Base-by-base conservation (phyloP, 2,888 invertebrate genomes). In the Megaustenia siamemsis region DNA sequence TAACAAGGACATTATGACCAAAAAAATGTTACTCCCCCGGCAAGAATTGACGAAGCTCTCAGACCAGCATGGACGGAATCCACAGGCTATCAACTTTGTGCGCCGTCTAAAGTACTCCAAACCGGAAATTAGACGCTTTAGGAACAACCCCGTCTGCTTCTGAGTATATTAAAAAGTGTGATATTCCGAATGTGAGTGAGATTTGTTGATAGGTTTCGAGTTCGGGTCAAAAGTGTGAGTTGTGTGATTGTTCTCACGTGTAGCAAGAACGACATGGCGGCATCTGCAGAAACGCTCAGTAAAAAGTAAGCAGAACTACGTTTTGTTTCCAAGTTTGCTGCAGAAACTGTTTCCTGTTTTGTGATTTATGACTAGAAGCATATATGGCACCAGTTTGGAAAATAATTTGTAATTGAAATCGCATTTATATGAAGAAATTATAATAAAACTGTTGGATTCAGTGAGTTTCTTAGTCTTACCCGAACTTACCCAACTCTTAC, bases 1-100 rank as follows among this genome's bases (percentile, higher is more conserved):
- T 95, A 96, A 96, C 97, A 97, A 97, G 8, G 88, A 86, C 76
- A 76, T 80, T 56, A 56, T 77, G n/a, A 12, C 8, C 32, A 18
- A 28, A 60, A 60, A 21, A 71, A 3, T 24, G 0, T 21, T 18
- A 38, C 12, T 28, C n/a, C n/a, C n/a, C 5, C n/a, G 66, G n/a
- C 6, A 5, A 66, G 32, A 66, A 66, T n/a, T n/a, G n/a, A n/a
- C n/a, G n/a, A n/a, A n/a, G n/a, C n/a, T n/a, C n/a, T n/a, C n/a
- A n/a, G n/a, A n/a, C n/a, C n/a, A n/a, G n/a, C n/a, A n/a, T n/a
- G n/a, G n/a, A n/a, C n/a, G n/a, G n/a, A n/a, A n/a, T n/a, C n/a
- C n/a, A n/a, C n/a, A n/a, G n/a, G n/a, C n/a, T n/a, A n/a, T n/a
- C n/a, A n/a, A n/a, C n/a, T n/a, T n/a, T n/a, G n/a, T n/a, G n/a